Evolutionary conservation across 2,888 invertebrate genomes (phyloP).

Genomic region (Chloroclystis v-ata): DNA sequence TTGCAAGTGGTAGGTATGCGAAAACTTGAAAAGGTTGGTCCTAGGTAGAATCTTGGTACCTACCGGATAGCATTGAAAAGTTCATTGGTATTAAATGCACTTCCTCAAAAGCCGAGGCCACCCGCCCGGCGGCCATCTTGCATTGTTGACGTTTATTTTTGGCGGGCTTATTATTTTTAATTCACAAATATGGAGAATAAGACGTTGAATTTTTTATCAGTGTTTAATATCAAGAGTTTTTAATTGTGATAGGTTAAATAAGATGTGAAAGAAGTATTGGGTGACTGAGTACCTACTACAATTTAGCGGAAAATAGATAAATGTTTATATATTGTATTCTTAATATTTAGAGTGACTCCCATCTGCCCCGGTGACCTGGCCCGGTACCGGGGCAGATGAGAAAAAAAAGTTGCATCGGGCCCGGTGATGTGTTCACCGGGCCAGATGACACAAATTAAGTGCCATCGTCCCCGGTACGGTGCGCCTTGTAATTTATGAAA

Average conservation of each 20-base stretch:
- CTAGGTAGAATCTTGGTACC: slow-evolving; percentile 1
- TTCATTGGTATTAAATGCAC: slow-evolving; percentile 75
- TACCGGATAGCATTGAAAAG: slow-evolving; percentile 72
- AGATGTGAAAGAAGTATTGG: not conserved
- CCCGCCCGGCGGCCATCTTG: slow-evolving; percentile 62
- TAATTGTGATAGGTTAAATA: slow-evolving; percentile 19
- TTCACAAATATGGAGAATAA: slow-evolving; percentile 48
- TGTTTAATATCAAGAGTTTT: slow-evolving; percentile 22
- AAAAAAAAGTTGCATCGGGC: too few species aligned
- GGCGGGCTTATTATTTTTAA: slow-evolving; percentile 51
- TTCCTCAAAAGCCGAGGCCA: slow-evolving; percentile 68
- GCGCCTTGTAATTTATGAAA: too few species aligned
- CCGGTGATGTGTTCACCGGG: too few species aligned
- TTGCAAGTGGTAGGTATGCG: slow-evolving; percentile 32
- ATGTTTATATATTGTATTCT: too few species aligned
- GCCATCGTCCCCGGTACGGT: too few species aligned
- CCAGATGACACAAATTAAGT: too few species aligned
- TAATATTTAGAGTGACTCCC: too few species aligned
- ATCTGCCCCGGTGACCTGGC: too few species aligned
- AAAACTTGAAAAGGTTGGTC: slow-evolving; percentile 25
- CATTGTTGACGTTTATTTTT: slow-evolving; percentile 75
- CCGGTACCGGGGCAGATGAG: too few species aligned
- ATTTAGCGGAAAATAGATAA: too few species aligned
- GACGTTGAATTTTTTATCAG: slow-evolving; percentile 31
- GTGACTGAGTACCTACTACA: not conserved